Base-by-base conservation (phyloP, 2,888 invertebrate species). In the Carcina quercana region DNA sequence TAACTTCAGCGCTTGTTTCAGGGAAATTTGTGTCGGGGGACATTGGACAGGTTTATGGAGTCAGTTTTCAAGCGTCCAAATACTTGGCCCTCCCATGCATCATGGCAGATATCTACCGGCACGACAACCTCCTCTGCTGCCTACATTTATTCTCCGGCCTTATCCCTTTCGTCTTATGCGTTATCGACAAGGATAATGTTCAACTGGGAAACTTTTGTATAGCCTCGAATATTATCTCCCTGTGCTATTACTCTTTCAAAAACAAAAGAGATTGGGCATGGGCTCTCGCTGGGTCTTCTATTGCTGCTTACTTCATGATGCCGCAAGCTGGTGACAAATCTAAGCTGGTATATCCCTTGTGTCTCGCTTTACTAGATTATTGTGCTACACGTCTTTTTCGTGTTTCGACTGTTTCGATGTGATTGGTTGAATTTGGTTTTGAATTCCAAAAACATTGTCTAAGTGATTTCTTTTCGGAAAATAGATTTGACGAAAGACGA, bases 41-140 rank as follows among this genome's bases (percentile, higher is more conserved):
- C n/a, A n/a, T n/a, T n/a, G n/a, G n/a, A n/a, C n/a, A n/a, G n/a
- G n/a, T n/a, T n/a, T n/a, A 73, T 47, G 2, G 11, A 5, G 37
- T 79, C 15, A 76, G 73, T 33, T 38, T 53, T 24, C 56, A 51
- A 7, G 79, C 79, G 1, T 42, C 66, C 1, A 55, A 59, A 13
- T 76, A 78, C 41, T 46, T 80, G 10, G 63, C 78, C 0, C 37
- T 80, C 10, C 72, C 80, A 0, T 75, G 76, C 32, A 37, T 80
- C 1, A 78, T 67, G 59, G 79, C 78, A 0, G 80, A 80, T 21
- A 35, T 79, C 1, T 65, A 69, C 28, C 43, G 57, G 1, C 25
- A 38, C 0, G 57, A 76, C 32, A 37, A 54, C 2, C 35, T 34
- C 1, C 1, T 79, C 1, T 58, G 67, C 31, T 20, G 47, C 0